Evolutionary conservation across 2,888 invertebrate species (phyloP).

Genomic region (Notodromas monacha): DNA sequence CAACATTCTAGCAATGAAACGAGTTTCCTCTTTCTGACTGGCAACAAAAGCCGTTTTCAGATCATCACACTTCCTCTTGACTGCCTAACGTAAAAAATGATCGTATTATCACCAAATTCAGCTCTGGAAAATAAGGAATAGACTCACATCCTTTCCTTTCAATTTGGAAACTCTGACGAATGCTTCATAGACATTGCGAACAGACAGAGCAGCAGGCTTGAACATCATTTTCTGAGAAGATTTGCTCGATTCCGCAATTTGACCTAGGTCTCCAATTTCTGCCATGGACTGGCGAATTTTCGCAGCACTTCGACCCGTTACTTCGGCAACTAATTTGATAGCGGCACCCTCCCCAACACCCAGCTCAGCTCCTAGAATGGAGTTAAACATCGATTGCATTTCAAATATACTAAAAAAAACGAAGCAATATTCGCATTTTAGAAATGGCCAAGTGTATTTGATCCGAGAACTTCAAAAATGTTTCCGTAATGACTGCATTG

Average conservation of each 20-base stretch:
- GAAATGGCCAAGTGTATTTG: no score
- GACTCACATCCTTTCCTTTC: constrained; percentile 34
- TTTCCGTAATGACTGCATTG: no score
- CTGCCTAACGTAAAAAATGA: constrained; percentile 8
- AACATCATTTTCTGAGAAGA: constrained; percentile 57
- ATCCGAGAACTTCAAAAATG: no score
- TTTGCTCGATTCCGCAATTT: constrained; percentile 53
- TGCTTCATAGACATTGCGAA: constrained; percentile 39
- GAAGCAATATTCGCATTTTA: no score
- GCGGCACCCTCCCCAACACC: constrained; percentile 82
- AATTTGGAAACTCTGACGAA: constrained; percentile 55
- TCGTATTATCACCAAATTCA: constrained; percentile 5
- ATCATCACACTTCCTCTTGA: constrained; percentile 48
- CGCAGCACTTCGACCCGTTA: constrained; percentile 48
- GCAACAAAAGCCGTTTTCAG: constrained; percentile 76
- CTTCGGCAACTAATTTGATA: constrained; percentile 70
- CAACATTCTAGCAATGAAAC: constrained; percentile 57
- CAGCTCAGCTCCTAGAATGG: constrained; percentile 28
- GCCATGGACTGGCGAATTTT: constrained; percentile 41
- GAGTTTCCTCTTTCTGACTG: constrained; percentile 51
- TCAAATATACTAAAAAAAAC: neutral
- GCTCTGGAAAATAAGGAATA: neutral
- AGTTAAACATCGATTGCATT: neutral
- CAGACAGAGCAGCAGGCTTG: constrained; percentile 39
- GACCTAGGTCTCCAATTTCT: constrained; percentile 52